Percentiles rank a stretch among this genome's conserved stretches.
These are phyloP conservation scores for Harpagifer antarcticus DNA, from an alignment of 2,797 vertebrate species.

Conservation along the genomic window DNA sequence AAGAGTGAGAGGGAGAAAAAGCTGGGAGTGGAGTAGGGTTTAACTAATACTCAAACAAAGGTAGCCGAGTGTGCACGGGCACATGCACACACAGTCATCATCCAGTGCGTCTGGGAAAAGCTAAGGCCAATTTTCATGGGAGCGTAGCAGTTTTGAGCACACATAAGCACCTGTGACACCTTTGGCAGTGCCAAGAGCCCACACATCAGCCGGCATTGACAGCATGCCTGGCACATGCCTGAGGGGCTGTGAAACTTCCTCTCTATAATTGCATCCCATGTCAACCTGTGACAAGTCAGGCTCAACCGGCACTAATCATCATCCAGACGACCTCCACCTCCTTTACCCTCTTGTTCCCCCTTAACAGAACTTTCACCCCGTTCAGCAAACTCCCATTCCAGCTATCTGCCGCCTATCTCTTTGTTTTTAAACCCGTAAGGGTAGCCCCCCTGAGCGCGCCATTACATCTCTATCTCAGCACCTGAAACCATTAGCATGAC, in stretches of 20 bases:
- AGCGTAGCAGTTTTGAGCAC: conserved; percentile 71
- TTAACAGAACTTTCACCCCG: conserved; percentile 23
- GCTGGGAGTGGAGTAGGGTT: conserved; percentile 64
- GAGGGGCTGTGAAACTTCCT: conserved; percentile 72
- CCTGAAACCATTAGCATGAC: conserved; percentile 68
- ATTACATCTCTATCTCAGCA: conserved; percentile 62
- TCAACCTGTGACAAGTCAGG: conserved; percentile 75
- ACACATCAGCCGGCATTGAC: conserved; percentile 73
- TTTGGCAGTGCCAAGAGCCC: conserved; percentile 70
- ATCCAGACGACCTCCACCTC: conserved; percentile 62
- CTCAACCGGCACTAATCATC: conserved; percentile 75
- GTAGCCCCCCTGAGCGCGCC: conserved; percentile 33
- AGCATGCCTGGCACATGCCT: conserved; percentile 79
- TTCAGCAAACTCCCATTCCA: conserved; percentile 7
- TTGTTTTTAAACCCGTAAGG: conserved; percentile 48
- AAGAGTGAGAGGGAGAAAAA: conserved; percentile 39
- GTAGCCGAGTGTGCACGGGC: conserved; percentile 40
- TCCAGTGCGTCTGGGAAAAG: conserved; percentile 15
- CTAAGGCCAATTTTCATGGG: conserved; percentile 66
- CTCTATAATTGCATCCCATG: conserved; percentile 82
- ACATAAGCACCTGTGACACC: conserved; percentile 76
- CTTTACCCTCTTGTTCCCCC: conserved; percentile 42
- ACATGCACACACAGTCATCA: conserved; percentile 19
- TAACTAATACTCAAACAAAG: conserved; percentile 73
- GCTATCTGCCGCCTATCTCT: conserved; percentile 25